These are phyloP conservation scores for Spialia ferax DNA, from an alignment of 2,888 invertebrate species.

Conservation along the genomic window DNA sequence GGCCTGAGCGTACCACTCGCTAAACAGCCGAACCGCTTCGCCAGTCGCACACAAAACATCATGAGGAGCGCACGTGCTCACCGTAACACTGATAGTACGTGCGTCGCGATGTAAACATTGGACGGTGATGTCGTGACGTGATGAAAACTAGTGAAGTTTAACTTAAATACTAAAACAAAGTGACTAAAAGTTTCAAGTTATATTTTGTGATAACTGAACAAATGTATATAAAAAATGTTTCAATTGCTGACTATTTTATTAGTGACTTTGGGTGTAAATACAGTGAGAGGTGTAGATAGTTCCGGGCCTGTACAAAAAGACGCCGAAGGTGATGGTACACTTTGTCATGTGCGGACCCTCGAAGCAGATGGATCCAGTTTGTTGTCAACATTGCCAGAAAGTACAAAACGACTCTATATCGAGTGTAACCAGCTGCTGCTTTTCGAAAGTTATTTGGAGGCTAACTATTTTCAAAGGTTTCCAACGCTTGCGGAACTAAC, in stretches of 20 bases:
- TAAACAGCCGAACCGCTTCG: constrained; percentile 62
- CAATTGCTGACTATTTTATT: constrained; percentile 82
- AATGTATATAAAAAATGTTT: constrained; percentile 83
- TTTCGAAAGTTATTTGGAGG: constrained; percentile 92
- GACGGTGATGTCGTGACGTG: constrained; percentile 75
- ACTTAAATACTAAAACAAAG: constrained; percentile 49
- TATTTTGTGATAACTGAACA: constrained; percentile 56
- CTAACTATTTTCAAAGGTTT: constrained; percentile 91
- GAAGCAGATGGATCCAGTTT: constrained; percentile 90
- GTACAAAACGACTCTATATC: constrained; percentile 90
- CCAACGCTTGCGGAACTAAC: constrained; percentile 91
- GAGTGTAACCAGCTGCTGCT: constrained; percentile 92
- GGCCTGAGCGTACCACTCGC: constrained; percentile 72
- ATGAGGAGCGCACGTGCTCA: constrained; percentile 76
- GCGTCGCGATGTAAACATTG: constrained; percentile 80
- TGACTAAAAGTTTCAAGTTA: constrained; percentile 53
- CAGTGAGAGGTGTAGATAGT: constrained; percentile 74
- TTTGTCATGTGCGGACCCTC: constrained; percentile 90
- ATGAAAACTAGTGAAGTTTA: constrained; percentile 52
- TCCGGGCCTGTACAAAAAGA: constrained; percentile 72
- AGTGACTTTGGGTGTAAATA: constrained; percentile 82
- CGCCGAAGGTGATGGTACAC: constrained; percentile 81
- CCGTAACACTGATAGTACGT: constrained; percentile 65
- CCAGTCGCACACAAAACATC: constrained; percentile 77
- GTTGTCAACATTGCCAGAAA: constrained; percentile 88